Percentiles rank a stretch among this genome's conserved stretches.
Conservation (phyloP, 2,888 invertebrate genomes). For the Melitaea athalia region DNA sequence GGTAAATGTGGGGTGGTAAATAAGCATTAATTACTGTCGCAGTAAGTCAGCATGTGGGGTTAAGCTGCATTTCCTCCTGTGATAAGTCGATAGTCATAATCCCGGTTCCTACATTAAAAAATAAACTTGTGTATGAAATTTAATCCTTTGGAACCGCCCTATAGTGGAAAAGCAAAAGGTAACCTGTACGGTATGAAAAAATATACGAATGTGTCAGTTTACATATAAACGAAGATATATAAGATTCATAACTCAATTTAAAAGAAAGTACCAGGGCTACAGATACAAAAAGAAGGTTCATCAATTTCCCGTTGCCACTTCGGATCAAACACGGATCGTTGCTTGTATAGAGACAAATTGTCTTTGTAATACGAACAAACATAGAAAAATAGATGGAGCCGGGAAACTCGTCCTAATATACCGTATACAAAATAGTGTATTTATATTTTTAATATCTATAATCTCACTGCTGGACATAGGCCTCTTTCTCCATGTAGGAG, state of each 20-base stretch:
- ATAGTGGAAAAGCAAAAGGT: too few species aligned
- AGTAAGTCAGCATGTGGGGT: too few species aligned
- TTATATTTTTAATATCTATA: background rate
- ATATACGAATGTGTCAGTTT: background rate
- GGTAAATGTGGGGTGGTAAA: too few species aligned
- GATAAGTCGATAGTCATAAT: too few species aligned
- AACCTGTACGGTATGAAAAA: too few species aligned
- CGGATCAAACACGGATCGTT: conserved; percentile 52
- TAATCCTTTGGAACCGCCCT: too few species aligned
- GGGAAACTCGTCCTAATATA: background rate
- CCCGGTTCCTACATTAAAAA: too few species aligned
- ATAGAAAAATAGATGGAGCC: conserved; percentile 13
- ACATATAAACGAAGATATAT: background rate
- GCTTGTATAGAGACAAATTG: conserved; percentile 41
- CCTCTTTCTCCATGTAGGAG: too few species aligned
- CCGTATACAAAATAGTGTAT: background rate
- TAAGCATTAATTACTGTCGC: too few species aligned
- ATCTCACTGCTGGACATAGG: too few species aligned
- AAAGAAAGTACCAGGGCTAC: conserved; percentile 17
- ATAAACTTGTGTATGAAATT: too few species aligned
- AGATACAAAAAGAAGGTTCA: conserved; percentile 38
- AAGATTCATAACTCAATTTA: conserved; percentile 16
- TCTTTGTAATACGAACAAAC: conserved; percentile 31
- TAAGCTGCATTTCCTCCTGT: too few species aligned
- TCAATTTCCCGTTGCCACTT: conserved; percentile 53